Percentiles rank a stretch among this genome's conserved stretches.
Conservation (phyloP, 2,888 invertebrate species). For the Holacanthella duospinosa region DNA sequence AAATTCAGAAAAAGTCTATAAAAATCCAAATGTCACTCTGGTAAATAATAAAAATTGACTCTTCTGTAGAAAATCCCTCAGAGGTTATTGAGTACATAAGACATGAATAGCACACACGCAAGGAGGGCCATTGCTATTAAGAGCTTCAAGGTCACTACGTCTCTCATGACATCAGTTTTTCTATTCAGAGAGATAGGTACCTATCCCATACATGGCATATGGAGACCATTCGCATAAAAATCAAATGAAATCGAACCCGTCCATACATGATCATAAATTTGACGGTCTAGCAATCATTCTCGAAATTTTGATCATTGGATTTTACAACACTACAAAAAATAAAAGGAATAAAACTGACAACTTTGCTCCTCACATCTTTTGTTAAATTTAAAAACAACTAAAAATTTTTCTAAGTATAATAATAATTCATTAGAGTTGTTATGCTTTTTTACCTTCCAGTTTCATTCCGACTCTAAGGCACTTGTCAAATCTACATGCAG, state of each 20-base stretch:
- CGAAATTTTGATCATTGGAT: neutral
- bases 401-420: slow-evolving; percentile 9
- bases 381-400: neutral
- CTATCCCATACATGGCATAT: too few relatives aligned
- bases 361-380: neutral
- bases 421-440: too few relatives aligned
- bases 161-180: neutral
- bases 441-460: slow-evolving; percentile 65
- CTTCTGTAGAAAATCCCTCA: too few relatives aligned
- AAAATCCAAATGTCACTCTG: too few relatives aligned
- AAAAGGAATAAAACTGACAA: neutral
- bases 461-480: slow-evolving; percentile 95
- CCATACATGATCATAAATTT: neutral
- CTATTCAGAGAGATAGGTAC: too few relatives aligned
- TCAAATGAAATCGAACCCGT: neutral
- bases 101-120: neutral
- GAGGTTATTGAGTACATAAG: too few relatives aligned
- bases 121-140: neutral
- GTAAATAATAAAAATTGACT: too few relatives aligned
- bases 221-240: neutral
- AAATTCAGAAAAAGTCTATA: too few relatives aligned
- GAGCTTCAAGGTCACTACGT: neutral
- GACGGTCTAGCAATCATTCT: neutral
- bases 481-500: slow-evolving; percentile 91
- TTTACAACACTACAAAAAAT: neutral